A percentile compares a stretch with the other conserved stretches of the same genome.
These are phyloP conservation scores for Rhinolophus sinicus DNA, from an alignment of 2,113 vertebrate species.

Conservation along the genomic window DNA sequence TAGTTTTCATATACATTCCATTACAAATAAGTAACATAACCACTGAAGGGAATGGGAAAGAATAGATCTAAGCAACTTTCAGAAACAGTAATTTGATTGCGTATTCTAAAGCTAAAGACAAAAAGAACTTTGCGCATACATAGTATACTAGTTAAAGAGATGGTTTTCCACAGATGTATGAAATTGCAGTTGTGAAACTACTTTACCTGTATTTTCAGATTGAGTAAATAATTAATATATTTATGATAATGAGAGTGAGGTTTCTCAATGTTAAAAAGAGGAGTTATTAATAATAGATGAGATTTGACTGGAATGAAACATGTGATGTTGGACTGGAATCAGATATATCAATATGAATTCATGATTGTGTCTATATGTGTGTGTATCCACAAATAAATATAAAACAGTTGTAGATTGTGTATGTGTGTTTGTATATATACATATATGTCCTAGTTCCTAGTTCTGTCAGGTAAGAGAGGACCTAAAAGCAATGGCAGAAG, in stretches of 20 bases:
- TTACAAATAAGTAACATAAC: not conserved
- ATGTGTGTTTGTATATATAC: not conserved
- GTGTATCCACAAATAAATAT: not conserved
- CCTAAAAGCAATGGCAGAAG: not conserved
- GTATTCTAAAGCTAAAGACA: not conserved
- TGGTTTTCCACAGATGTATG: not conserved
- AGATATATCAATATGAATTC: not conserved
- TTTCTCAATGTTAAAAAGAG: not conserved
- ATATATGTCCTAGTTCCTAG: not conserved
- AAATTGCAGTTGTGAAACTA: not conserved
- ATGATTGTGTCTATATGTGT: not conserved
- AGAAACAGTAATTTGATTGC: not conserved
- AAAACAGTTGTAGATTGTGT: not conserved
- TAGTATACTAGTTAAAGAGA: not conserved
- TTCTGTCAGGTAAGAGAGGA: not conserved
- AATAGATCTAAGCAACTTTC: not conserved
- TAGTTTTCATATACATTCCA: not conserved
- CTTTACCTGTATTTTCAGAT: not conserved
- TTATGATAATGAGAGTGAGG: not conserved
- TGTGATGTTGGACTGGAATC: not conserved
- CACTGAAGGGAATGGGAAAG: not conserved
- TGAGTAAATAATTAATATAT: not conserved
- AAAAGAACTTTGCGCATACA: not conserved
- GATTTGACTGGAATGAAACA: not conserved
- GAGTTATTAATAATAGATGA: not conserved